phyloP scores from a whole-genome alignment of 2,113 vertebrate genomes.

The Motacilla tschutschensis region DNA sequence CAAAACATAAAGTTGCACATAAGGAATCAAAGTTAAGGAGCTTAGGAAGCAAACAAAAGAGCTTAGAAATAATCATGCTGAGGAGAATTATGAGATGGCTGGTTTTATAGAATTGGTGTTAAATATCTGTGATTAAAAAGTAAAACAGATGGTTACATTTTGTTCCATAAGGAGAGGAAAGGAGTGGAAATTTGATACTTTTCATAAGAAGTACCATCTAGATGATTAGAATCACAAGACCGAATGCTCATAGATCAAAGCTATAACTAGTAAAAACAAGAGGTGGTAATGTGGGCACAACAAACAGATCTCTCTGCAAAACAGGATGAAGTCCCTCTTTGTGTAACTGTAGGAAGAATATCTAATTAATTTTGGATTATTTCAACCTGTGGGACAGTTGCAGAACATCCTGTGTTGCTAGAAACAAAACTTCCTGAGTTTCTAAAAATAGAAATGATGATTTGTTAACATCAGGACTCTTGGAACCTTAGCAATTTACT shows the following conservation, averaged over 20 bases:
- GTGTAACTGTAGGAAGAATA: slow-evolving; percentile 15
- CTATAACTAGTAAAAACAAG: neutral
- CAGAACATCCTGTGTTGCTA: slow-evolving; percentile 20
- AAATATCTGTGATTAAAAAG: neutral
- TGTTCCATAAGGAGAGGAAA: neutral
- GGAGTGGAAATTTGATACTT: neutral
- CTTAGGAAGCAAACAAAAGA: neutral
- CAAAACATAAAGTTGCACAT: neutral
- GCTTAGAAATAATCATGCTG: neutral
- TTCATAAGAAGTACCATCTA: neutral
- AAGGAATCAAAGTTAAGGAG: neutral
- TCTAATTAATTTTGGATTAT: neutral
- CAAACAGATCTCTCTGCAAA: neutral
- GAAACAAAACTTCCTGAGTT: slow-evolving; percentile 29
- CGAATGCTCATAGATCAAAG: neutral
- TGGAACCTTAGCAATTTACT: neutral
- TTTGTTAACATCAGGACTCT: neutral
- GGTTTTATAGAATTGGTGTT: neutral
- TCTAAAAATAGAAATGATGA: neutral
- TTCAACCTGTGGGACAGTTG: neutral
- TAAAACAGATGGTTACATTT: neutral
- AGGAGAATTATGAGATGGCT: neutral
- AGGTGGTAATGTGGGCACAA: neutral
- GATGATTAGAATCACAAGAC: slow-evolving; percentile 16
- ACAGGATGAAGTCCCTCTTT: slow-evolving; percentile 5